Conservation (phyloP, 2,113 vertebrate species). For the Tenrec ecaudatus region DNA sequence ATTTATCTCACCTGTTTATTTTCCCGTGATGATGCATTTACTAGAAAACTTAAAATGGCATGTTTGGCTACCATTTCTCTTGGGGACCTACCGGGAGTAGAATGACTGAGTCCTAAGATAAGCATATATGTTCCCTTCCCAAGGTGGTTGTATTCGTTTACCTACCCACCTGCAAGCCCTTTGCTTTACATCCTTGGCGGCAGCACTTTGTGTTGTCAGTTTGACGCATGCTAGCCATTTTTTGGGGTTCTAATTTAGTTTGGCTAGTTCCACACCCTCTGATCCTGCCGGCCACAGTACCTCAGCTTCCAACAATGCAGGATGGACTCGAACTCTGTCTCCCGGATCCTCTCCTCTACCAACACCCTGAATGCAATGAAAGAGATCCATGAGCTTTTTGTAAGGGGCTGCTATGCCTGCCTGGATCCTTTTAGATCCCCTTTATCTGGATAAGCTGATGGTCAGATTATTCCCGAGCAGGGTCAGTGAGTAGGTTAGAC, state of each 20-base stretch:
- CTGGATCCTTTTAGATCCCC: neutral
- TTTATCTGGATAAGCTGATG: neutral
- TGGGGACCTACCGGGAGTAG: neutral
- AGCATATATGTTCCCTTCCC: neutral
- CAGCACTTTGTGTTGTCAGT: neutral
- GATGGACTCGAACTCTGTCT: neutral
- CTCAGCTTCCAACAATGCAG: neutral
- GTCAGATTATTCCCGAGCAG: neutral
- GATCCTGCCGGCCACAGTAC: neutral
- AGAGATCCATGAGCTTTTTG: neutral
- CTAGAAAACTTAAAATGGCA: too few relatives aligned
- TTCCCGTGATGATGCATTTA: too few relatives aligned
- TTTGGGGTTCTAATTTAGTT: too few relatives aligned
- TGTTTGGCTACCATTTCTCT: too few relatives aligned
- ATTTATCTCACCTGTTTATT: too few relatives aligned
- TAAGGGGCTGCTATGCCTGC: neutral
- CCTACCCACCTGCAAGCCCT: neutral
- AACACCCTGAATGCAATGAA: neutral
- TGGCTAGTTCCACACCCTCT: neutral
- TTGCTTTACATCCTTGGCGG: neutral
- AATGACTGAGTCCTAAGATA: neutral
- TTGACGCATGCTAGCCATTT: neutral
- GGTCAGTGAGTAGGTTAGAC: neutral
- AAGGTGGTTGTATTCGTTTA: neutral
- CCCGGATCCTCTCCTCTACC: neutral